A percentile compares a stretch with the other conserved stretches of the same genome.
These are phyloP conservation scores for Gonioctena quinquepunctata DNA, from an alignment of 1,140 invertebrate species.

Conservation along the genomic window DNA sequence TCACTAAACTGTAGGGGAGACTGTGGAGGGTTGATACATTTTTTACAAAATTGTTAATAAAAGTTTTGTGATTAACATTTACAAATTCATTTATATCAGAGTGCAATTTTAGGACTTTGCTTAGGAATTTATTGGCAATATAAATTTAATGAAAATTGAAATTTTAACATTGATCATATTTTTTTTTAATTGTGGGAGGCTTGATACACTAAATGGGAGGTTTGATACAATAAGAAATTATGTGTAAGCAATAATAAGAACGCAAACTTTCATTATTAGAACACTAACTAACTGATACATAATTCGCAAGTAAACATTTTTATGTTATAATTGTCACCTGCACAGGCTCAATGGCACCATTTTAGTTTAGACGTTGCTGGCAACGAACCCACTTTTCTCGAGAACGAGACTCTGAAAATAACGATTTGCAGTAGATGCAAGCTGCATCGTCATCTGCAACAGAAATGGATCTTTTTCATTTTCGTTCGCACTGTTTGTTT, in stretches of 20 bases:
- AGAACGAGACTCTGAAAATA: constrained; percentile 12
- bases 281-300: neutral
- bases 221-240: too few relatives aligned
- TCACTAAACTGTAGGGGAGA: too few relatives aligned
- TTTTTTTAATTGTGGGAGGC: constrained; percentile 15
- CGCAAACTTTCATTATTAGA: neutral
- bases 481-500: constrained; percentile 15
- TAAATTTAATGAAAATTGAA: constrained; percentile 12
- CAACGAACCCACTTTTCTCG: constrained; percentile 19
- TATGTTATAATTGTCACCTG: too few relatives aligned
- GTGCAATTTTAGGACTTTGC: neutral
- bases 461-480: neutral
- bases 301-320: too few relatives aligned
- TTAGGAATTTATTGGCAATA: too few relatives aligned
- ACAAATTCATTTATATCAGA: neutral
- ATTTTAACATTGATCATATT: constrained; percentile 10
- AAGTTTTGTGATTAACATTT: too few relatives aligned
- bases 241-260: too few relatives aligned
- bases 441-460: constrained; percentile 20
- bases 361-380: constrained; percentile 16
- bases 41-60: too few relatives aligned
- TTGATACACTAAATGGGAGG: constrained; percentile 19
- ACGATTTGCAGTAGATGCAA: too few relatives aligned
- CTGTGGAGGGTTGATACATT: too few relatives aligned
- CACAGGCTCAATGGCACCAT: constrained; percentile 27